These are phyloP conservation scores for Andrena cerasifolii DNA, from an alignment of 1,140 invertebrate species.

Conservation along the genomic window DNA sequence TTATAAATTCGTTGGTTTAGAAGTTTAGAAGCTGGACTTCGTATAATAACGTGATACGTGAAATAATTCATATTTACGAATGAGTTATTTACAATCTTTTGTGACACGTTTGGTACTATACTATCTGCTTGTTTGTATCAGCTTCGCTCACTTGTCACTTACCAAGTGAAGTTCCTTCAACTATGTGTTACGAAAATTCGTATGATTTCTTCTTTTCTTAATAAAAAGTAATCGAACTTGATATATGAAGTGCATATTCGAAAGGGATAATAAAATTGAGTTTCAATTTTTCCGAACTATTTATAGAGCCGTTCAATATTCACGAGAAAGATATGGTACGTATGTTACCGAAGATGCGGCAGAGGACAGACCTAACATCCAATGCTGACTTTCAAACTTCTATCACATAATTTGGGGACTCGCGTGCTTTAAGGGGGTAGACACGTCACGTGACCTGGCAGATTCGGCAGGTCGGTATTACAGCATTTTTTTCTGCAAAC, in stretches of 20 bases:
- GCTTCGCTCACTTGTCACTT: not conserved
- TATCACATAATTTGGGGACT: too few relatives aligned
- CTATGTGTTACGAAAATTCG: slow-evolving; percentile 1
- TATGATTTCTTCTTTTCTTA: slow-evolving; percentile 11
- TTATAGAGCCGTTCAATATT: too few relatives aligned
- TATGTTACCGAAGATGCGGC: too few relatives aligned
- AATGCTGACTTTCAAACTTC: too few relatives aligned
- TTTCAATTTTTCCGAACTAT: too few relatives aligned
- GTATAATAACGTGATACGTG: not conserved
- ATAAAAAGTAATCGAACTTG: not conserved
- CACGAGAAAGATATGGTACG: too few relatives aligned
- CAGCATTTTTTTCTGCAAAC: too few relatives aligned
- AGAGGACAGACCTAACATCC: too few relatives aligned
- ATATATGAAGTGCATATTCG: not conserved
- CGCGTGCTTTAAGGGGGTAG: too few relatives aligned
- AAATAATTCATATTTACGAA: slow-evolving; percentile 20
- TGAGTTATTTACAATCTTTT: slow-evolving; percentile 38
- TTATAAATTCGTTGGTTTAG: slow-evolving; percentile 29
- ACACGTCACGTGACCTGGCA: too few relatives aligned
- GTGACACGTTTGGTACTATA: slow-evolving; percentile 7
- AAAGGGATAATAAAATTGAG: not conserved
- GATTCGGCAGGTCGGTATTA: too few relatives aligned
- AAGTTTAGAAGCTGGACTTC: slow-evolving; percentile 43
- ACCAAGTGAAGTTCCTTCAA: not conserved
- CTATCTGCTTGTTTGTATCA: slow-evolving; percentile 5